phyloP scores from a whole-genome alignment of 2,888 invertebrate genomes.

The Alloplasta piceator region DNA sequence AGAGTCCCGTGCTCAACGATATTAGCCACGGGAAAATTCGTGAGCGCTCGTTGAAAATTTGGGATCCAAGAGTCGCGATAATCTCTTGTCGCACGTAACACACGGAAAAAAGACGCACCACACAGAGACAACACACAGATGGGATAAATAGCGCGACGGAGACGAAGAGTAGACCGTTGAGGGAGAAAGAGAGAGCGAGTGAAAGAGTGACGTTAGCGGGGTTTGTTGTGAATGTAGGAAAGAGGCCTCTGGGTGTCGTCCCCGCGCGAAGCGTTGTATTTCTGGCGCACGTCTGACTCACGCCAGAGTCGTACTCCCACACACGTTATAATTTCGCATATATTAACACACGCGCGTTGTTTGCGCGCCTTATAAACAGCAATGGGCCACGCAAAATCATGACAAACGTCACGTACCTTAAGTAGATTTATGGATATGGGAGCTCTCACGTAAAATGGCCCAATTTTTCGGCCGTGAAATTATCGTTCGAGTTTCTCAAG shows the following conservation, averaged over 20 bases:
- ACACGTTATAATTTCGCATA: slow-evolving; percentile 71
- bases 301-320: slow-evolving; percentile 73
- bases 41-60: not conserved
- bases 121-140: not conserved
- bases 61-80: not conserved
- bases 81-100: not conserved
- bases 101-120: not conserved
- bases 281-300: slow-evolving; percentile 78
- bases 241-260: slow-evolving; percentile 56
- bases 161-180: slow-evolving; percentile 25
- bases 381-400: slow-evolving; percentile 38
- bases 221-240: slow-evolving; percentile 76
- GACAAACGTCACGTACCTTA: slow-evolving; percentile 55
- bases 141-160: slow-evolving; percentile 5
- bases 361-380: slow-evolving; percentile 17
- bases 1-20: not conserved
- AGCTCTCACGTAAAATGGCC: not conserved
- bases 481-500: no score
- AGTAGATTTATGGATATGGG: not conserved
- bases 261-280: slow-evolving; percentile 69
- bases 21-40: not conserved
- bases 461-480: not conserved
- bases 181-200: slow-evolving; percentile 37
- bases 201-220: slow-evolving; percentile 71
- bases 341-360: slow-evolving; percentile 8